Evolutionary conservation across 2,888 invertebrate genomes (phyloP).

Genomic region (Nebria brevicollis): DNA sequence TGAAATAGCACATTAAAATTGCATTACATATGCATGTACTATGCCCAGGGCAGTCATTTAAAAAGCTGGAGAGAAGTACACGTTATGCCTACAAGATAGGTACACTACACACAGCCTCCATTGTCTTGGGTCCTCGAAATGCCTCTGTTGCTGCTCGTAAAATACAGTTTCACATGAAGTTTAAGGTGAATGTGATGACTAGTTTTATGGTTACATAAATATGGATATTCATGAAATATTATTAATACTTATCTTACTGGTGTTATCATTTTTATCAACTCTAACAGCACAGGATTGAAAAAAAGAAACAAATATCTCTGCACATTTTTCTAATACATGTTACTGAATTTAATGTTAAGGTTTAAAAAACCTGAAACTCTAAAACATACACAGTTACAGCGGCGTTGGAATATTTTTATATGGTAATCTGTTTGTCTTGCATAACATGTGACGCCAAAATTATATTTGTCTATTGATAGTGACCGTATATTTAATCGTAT

Average conservation of each 20-base stretch:
- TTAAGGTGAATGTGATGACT: neutral
- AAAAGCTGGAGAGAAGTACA: conserved; percentile 19
- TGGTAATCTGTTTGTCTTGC: no score
- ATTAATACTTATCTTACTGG: neutral
- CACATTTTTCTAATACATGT: no score
- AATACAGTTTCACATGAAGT: neutral
- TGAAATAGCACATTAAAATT: conserved; percentile 41
- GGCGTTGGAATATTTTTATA: no score
- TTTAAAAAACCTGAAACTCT: no score
- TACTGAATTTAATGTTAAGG: no score
- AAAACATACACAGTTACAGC: no score
- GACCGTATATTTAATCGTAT: neutral
- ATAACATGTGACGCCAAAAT: no score
- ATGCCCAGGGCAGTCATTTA: conserved; percentile 37
- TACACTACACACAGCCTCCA: neutral
- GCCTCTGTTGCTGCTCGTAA: neutral
- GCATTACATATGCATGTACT: conserved; percentile 43
- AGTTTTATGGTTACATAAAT: neutral
- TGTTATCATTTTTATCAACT: neutral
- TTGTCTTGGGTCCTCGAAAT: conserved; percentile 12
- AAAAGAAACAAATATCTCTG: neutral
- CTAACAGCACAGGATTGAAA: neutral
- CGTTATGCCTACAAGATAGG: conserved; percentile 18
- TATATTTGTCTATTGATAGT: neutral
- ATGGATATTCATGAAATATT: neutral